phyloP scores from a whole-genome alignment of 1,140 invertebrate genomes.

The Sycophaga agraensis region DNA sequence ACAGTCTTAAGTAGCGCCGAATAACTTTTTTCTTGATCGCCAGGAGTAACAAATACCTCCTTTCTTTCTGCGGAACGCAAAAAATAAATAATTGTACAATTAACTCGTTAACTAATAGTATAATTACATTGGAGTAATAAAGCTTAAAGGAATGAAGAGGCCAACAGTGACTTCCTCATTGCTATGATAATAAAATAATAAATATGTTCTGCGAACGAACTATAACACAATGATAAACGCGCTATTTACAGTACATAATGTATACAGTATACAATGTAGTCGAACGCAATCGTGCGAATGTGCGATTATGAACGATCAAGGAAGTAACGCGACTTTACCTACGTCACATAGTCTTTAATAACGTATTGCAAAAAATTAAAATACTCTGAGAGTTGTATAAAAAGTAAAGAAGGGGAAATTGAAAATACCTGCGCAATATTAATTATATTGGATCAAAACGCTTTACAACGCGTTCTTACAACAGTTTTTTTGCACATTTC shows the following conservation, averaged over 20 bases:
- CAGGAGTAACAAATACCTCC: constrained; percentile 29
- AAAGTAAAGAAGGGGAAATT: constrained; percentile 25
- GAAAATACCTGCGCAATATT: constrained; percentile 8
- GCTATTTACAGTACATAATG: constrained; percentile 32
- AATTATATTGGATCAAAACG: constrained; percentile 23
- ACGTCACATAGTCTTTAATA: constrained; percentile 18
- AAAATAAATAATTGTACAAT: constrained; percentile 37
- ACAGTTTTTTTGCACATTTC: background rate
- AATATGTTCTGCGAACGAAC: constrained; percentile 44
- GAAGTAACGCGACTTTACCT: constrained; percentile 30
- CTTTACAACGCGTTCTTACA: constrained; percentile 15
- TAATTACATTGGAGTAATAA: constrained; percentile 32
- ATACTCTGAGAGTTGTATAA: constrained; percentile 22
- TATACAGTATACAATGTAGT: constrained; percentile 30
- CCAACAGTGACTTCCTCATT: constrained; percentile 10
- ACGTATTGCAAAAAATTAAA: constrained; percentile 12
- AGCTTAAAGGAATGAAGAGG: constrained; percentile 23
- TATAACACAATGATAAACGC: constrained; percentile 50
- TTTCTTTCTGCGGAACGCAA: constrained; percentile 19
- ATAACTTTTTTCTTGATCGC: constrained; percentile 31
- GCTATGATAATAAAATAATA: constrained; percentile 42
- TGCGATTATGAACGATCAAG: constrained; percentile 31
- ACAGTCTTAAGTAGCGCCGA: constrained; percentile 32
- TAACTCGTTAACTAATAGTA: constrained; percentile 32
- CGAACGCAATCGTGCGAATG: constrained; percentile 28